Base-by-base conservation (phyloP, 2,113 vertebrate species). In the Amphiprion percula region DNA sequence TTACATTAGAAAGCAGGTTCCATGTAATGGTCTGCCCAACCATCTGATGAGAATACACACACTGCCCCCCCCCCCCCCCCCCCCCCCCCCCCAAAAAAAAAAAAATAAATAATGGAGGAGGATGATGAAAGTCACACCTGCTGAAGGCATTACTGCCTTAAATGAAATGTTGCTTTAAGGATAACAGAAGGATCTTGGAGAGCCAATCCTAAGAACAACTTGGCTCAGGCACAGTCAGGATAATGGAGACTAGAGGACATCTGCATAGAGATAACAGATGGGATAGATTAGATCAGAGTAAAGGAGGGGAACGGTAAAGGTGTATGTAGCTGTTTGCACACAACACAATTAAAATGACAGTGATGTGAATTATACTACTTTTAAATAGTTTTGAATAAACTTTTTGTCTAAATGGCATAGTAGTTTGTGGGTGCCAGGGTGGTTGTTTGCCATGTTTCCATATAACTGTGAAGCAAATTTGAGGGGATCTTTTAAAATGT, bases 231-330 rank as follows among this genome's bases (percentile, higher is more conserved):
- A 83, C 71, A 72, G 49, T 63, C 41, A 68, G 39, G 50, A 41
- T 71, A 63, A 79, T 70, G 70, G 61, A 75, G 66, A 68, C 61
- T 24, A 37, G 66, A 71, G 62, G 61, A 74, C 50, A 66, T 80
- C 63, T 72, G 71, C 63, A 59, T 46, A 54, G 52, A 62, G 71
- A 59, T 55, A 73, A 56, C 69, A 82, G 75, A 63, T 63, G 77
- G 74, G 59, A 56, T 52, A 15, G 63, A 82, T 41, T 56, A 62
- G 41, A 63, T 17, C 37, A 46, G 15, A 33, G 21, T 17, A 10
- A 41, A 54, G 58, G 26, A 10, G 24, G 76, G 17, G 21, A 16
- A 56, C 12, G 24, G 8, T 30, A 12, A 53, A 66, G 52, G 49
- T 10, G 44, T 23, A 14, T 28, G n/a, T 49, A 17, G 4, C 19